phyloP scores from a whole-genome alignment of 2,797 vertebrate genomes.

The Cryptoblepharus egeriae region DNA sequence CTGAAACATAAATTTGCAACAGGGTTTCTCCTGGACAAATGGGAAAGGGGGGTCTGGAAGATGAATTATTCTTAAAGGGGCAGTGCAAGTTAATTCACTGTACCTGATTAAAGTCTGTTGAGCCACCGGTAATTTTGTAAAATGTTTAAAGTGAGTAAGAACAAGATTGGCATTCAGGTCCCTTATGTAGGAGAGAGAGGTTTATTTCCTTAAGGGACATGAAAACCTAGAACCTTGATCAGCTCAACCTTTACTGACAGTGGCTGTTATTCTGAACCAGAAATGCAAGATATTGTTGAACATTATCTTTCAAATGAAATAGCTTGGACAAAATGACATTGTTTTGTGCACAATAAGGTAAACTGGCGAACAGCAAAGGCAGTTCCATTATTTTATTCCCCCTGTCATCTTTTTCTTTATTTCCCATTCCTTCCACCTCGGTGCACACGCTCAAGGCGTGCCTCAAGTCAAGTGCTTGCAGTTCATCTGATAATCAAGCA shows the following conservation, averaged over 20 bases:
- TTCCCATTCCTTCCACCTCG: constrained; percentile 32
- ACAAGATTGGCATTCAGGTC: background rate
- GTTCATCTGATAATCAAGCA: constrained; percentile 36
- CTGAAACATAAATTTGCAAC: too few relatives aligned
- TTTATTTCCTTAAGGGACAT: background rate
- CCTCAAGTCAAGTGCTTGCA: constrained; percentile 15
- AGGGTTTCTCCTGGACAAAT: background rate
- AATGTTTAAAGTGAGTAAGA: background rate
- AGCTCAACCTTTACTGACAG: background rate
- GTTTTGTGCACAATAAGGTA: constrained; percentile 15
- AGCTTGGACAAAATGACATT: background rate
- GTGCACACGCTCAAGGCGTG: constrained; percentile 14
- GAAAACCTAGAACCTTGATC: background rate
- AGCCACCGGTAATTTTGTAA: background rate
- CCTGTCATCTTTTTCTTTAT: background rate
- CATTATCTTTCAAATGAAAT: constrained; percentile 4
- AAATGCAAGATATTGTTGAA: background rate
- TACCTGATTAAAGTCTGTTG: background rate
- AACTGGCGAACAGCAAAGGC: constrained; percentile 14
- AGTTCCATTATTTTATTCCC: constrained; percentile 30
- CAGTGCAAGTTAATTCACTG: background rate
- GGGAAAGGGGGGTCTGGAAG: background rate
- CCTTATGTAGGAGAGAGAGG: background rate
- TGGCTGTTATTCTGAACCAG: background rate
- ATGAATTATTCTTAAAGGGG: background rate